These are phyloP conservation scores for Argyresthia goedartella DNA, from an alignment of 2,888 invertebrate species.

Conservation along the genomic window DNA sequence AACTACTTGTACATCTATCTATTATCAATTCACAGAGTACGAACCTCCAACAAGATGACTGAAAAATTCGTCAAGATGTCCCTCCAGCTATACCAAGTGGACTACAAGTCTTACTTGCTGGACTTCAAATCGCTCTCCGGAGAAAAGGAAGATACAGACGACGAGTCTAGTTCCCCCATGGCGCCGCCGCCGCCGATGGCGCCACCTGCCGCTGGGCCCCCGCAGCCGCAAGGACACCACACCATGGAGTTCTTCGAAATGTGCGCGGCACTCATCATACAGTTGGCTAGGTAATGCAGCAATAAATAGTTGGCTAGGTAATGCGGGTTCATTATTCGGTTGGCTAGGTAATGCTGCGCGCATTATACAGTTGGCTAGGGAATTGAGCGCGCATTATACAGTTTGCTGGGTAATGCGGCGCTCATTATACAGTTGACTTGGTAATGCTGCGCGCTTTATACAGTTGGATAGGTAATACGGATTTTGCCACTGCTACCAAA, in stretches of 20 bases:
- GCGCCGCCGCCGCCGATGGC: constrained; percentile 27
- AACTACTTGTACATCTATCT: too few relatives aligned
- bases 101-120: constrained; percentile 96
- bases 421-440: too few relatives aligned
- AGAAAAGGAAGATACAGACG: constrained; percentile 74
- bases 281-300: constrained; percentile 85
- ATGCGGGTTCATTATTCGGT: neutral
- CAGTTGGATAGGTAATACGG: constrained; percentile 90
- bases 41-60: constrained; percentile 89
- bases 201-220: constrained; percentile 29
- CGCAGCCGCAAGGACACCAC: constrained; percentile 80
- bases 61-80: constrained; percentile 95
- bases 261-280: constrained; percentile 98
- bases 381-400: constrained; percentile 85
- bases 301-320: neutral
- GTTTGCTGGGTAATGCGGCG: neutral
- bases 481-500: too few relatives aligned
- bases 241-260: constrained; percentile 99
- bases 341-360: too few relatives aligned
- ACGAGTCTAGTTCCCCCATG: constrained; percentile 32
- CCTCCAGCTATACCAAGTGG: constrained; percentile 98
- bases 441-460: constrained; percentile 97
- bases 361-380: too few relatives aligned
- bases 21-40: constrained; percentile 72
- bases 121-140: constrained; percentile 97